A percentile compares a stretch with the other conserved stretches of the same genome.
phyloP scores from a whole-genome alignment of 2,113 vertebrate genomes.

The Mystacornis crossleyi region DNA sequence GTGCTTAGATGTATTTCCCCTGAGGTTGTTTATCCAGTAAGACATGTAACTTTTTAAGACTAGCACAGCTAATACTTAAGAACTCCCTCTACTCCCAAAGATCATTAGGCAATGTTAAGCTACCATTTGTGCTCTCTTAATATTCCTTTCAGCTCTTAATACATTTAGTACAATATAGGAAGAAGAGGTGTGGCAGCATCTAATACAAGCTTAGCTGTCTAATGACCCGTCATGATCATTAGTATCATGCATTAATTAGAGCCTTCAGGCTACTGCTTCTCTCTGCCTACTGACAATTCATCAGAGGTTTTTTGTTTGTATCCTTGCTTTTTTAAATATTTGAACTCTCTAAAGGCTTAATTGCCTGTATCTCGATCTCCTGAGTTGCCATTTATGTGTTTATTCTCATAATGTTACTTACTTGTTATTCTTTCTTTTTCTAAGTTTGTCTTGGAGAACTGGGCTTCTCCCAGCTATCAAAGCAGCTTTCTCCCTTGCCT shows the following conservation, averaged over 20 bases:
- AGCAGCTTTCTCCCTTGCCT: not conserved
- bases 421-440: conserved; percentile 3
- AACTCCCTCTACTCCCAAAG: not conserved
- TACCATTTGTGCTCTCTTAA: not conserved
- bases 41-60: not conserved
- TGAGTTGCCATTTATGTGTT: not conserved
- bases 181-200: not conserved
- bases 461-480: not conserved
- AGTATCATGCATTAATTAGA: not conserved
- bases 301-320: not conserved
- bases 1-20: not conserved
- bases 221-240: not conserved
- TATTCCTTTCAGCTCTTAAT: not conserved
- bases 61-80: not conserved
- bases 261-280: not conserved
- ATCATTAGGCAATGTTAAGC: not conserved
- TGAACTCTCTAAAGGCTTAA: not conserved
- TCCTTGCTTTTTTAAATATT: not conserved
- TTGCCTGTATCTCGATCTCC: not conserved
- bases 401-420: not conserved
- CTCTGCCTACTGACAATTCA: not conserved
- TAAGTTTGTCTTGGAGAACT: not conserved
- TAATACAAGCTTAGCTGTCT: not conserved
- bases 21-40: not conserved
- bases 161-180: not conserved